These are phyloP conservation scores for Microtus montanus DNA, from an alignment of 2,113 vertebrate species.

Conservation along the genomic window DNA sequence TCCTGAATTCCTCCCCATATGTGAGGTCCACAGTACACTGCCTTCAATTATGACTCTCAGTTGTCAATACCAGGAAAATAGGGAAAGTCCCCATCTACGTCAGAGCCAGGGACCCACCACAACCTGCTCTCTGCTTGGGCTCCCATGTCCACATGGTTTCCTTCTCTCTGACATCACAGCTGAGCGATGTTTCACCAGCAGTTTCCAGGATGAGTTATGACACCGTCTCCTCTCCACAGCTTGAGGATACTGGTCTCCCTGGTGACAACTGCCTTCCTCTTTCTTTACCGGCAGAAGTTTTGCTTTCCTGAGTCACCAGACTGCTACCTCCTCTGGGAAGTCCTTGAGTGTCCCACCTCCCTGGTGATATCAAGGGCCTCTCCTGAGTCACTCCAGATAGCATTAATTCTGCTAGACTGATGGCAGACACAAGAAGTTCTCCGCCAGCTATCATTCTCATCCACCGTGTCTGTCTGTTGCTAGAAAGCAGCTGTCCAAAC, in stretches of 20 bases:
- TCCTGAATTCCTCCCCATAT: background rate
- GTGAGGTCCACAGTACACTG: background rate
- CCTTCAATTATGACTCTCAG: background rate
- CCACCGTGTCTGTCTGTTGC: background rate
- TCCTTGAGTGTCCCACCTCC: background rate
- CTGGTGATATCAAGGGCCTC: background rate
- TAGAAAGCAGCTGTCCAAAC: background rate
- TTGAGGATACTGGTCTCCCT: background rate
- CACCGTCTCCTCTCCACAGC: background rate
- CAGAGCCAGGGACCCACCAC: background rate
- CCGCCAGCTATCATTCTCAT: background rate
- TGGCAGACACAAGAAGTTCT: background rate
- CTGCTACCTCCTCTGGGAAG: constrained; percentile 14
- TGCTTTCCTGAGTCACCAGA: background rate
- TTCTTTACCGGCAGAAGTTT: background rate
- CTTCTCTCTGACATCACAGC: background rate
- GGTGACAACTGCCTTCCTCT: background rate
- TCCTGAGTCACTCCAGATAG: background rate
- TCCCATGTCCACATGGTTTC: background rate
- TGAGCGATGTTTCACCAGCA: background rate
- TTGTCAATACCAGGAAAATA: background rate
- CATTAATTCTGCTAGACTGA: background rate
- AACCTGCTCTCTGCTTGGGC: background rate
- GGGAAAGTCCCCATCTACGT: background rate
- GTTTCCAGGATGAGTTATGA: constrained; percentile 24